These are phyloP conservation scores for Uropetala carovei DNA, from an alignment of 2,888 invertebrate species.

Conservation along the genomic window DNA sequence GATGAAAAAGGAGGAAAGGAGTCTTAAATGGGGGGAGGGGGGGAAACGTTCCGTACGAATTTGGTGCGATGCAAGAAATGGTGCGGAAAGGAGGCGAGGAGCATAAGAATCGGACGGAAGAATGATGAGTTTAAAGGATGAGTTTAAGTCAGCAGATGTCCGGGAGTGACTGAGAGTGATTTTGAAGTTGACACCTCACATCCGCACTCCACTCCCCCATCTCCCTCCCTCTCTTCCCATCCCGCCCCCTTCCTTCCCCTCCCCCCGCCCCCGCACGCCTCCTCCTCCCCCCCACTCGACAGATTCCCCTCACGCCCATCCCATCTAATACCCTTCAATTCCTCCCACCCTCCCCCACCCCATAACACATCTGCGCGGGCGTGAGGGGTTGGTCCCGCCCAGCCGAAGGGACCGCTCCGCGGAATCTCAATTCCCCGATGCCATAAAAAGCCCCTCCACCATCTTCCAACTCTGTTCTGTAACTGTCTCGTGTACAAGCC, in stretches of 20 bases:
- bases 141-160: conserved; percentile 27
- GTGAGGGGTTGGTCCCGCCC: conserved; percentile 23
- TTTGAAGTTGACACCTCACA: conserved; percentile 28
- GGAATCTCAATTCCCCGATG: not conserved
- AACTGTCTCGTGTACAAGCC: conserved; percentile 29
- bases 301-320: not conserved
- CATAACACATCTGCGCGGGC: not conserved
- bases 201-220: not conserved
- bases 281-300: not conserved
- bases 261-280: not conserved
- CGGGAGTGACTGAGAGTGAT: conserved; percentile 17
- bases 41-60: no score
- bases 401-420: not conserved
- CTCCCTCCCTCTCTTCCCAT: no score
- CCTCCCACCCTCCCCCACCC: not conserved
- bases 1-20: no score
- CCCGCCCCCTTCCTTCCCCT: not conserved
- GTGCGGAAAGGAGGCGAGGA: not conserved
- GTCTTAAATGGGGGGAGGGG: no score
- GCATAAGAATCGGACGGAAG: not conserved
- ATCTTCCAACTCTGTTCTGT: conserved; percentile 10
- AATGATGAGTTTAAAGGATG: not conserved
- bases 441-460: not conserved
- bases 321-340: conserved; percentile 27
- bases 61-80: not conserved